phyloP scores from a whole-genome alignment of 2,888 invertebrate genomes.

The Philereme transversata region DNA sequence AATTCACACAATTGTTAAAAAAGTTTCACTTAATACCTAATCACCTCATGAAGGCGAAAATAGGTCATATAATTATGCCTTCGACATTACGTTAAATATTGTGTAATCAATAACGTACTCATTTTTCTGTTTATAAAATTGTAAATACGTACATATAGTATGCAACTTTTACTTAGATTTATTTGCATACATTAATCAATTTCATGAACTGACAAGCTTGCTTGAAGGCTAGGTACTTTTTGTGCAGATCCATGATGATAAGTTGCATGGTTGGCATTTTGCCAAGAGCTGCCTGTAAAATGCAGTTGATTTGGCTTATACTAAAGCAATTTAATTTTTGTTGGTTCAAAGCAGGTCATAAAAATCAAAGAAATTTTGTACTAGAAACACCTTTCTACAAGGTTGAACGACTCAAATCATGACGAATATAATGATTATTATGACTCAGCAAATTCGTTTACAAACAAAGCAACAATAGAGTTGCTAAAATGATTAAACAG shows the following conservation, averaged over 20 bases:
- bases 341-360: conserved; percentile 6
- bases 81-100: too few relatives aligned
- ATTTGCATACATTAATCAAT: conserved; percentile 20
- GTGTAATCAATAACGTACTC: background rate
- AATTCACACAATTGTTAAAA: too few relatives aligned
- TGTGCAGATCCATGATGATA: conserved; percentile 30
- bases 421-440: conserved; percentile 14
- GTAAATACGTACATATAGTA: background rate
- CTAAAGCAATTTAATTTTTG: conserved; percentile 12
- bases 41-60: too few relatives aligned
- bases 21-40: too few relatives aligned
- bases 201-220: conserved; percentile 24
- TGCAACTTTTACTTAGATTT: background rate
- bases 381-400: background rate
- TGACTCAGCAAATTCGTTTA: conserved; percentile 30
- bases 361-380: background rate
- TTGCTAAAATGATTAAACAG: conserved; percentile 23
- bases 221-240: conserved; percentile 21
- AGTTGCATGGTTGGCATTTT: conserved; percentile 31
- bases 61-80: too few relatives aligned
- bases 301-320: conserved; percentile 26
- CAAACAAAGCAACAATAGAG: conserved; percentile 10
- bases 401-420: background rate
- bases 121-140: too few relatives aligned
- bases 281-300: conserved; percentile 30